Evolutionary conservation across 2,888 invertebrate genomes (phyloP), one percentile per base, ranked within the genome.

Genomic region (Chromoteleia sp.): DNA sequence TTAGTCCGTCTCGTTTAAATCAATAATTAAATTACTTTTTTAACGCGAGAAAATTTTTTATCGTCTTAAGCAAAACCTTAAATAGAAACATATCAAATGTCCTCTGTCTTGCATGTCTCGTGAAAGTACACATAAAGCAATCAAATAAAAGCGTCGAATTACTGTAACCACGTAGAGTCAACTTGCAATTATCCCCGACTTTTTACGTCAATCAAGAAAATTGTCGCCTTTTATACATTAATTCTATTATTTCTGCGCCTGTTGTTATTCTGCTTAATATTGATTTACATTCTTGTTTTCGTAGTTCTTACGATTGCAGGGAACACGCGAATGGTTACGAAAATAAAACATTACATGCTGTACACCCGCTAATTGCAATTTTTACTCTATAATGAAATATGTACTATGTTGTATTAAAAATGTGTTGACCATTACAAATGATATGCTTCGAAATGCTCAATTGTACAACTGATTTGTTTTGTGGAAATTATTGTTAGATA

Each of bases 121-220:
- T 68, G 68, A 68, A 56, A 68, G 68, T 68, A 45, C 45, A 56
- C 68, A 56, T 43, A 21, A 2, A 52, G 68, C 68, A 68, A 68
- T 68, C 56, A 56, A 68, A 68, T 45, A 68, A 58, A 56, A 68
- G 45, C 56, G 43, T 68, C 68, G 19, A 45, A 43, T 56, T 56
- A 45, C 68, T 3, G 4, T 52, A 41, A 52, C 50, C 54, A 17
- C 54, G 10, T 8, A 14, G 30, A 33, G 43, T 56, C 68, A 68
- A 54, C 45, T 43, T 56, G 25, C 73, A 73, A 73, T 73, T 73
- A 73, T 61, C 50, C 21, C 3, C 25, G n/a, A 48, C 36, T 45
- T 58, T 58, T 58, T 58, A 5, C 30, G 10, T 41, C 21, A 21
- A 29, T 59, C 39, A 6, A 50, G 50, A n/a, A 71, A 50, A 71